These are phyloP conservation scores for Spongilla lacustris DNA, from an alignment of 37 sponge, comb jelly and placozoan species.

Conservation along the genomic window DNA sequence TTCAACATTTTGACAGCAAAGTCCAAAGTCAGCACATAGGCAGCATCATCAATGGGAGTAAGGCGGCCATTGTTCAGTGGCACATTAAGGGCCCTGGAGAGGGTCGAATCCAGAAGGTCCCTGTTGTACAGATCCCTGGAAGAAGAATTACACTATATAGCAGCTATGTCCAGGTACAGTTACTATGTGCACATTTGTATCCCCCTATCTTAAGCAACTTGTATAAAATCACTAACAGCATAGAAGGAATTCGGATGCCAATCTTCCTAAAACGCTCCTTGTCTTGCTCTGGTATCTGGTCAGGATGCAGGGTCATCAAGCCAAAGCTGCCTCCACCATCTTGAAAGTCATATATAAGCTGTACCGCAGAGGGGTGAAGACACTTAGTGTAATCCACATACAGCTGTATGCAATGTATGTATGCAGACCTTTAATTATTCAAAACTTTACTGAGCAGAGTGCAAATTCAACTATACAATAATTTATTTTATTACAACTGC, in stretches of 20 bases:
- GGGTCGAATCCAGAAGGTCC: constrained; percentile 60
- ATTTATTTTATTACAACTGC: no score
- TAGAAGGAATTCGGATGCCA: constrained; percentile 67
- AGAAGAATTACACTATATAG: background rate
- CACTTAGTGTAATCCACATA: no score
- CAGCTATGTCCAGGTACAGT: background rate
- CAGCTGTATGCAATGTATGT: no score
- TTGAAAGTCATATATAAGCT: constrained; percentile 75
- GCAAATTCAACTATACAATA: no score
- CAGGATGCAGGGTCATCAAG: constrained; percentile 67
- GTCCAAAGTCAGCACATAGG: constrained; percentile 91
- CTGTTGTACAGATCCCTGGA: constrained; percentile 61
- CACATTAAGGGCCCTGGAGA: constrained; percentile 75
- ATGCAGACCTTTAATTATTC: no score
- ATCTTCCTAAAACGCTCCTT: constrained; percentile 48
- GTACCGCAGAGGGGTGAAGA: background rate
- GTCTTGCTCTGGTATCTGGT: constrained; percentile 53
- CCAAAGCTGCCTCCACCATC: constrained; percentile 68
- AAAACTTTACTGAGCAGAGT: no score
- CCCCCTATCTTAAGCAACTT: no score
- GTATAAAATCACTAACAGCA: constrained; percentile 23
- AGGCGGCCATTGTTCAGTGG: constrained; percentile 56
- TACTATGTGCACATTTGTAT: background rate
- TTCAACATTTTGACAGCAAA: constrained; percentile 85
- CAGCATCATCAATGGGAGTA: constrained; percentile 67